Evolutionary conservation across 1,140 invertebrate genomes (phyloP).

Genomic region (Notospermus geniculatus): DNA sequence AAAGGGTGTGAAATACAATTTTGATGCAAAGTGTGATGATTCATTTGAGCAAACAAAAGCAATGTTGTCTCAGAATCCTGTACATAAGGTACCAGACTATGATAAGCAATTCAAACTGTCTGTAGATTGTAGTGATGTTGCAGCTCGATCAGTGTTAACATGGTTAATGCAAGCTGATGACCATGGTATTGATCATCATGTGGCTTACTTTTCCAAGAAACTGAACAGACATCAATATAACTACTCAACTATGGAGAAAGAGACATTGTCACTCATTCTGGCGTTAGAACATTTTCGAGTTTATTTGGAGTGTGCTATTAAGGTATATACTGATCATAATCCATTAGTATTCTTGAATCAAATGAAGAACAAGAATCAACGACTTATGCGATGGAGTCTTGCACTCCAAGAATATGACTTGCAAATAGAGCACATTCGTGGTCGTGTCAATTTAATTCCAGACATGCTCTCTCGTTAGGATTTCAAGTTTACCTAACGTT

Average conservation of each 20-base stretch:
- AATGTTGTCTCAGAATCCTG: constrained; percentile 22
- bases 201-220: constrained; percentile 22
- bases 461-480: no score
- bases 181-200: constrained; percentile 21
- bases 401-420: background rate
- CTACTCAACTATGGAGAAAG: constrained; percentile 18
- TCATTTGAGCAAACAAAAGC: constrained; percentile 43
- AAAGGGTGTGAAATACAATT: constrained; percentile 37
- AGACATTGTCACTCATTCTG: constrained; percentile 9
- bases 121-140: constrained; percentile 28
- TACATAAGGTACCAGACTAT: constrained; percentile 39
- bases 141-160: constrained; percentile 19
- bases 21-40: constrained; percentile 32
- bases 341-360: constrained; percentile 6
- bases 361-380: background rate
- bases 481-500: no score
- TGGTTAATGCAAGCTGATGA: constrained; percentile 23
- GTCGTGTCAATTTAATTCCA: background rate
- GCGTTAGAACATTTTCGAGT: constrained; percentile 16
- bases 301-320: no score
- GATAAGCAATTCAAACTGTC: constrained; percentile 39
- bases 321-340: no score
- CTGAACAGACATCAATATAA: constrained; percentile 19
- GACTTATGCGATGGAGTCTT: background rate
- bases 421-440: background rate